These are phyloP conservation scores for Penaeus japonicus DNA, from an alignment of 1,140 invertebrate genomes.

Conservation along the genomic window DNA sequence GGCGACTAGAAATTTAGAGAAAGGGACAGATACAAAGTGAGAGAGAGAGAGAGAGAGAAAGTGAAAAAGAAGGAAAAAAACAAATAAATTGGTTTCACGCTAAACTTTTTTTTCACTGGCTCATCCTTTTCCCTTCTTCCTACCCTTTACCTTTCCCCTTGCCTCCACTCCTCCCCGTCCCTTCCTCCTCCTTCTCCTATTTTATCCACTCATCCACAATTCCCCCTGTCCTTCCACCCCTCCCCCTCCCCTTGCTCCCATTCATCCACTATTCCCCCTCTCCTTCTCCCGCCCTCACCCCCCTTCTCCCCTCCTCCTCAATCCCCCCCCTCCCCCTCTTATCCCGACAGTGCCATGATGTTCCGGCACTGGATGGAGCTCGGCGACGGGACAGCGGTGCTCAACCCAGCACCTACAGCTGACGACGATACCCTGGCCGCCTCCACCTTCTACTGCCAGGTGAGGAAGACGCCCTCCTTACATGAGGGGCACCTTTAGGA, in stretches of 20 bases:
- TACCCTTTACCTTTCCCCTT: not conserved
- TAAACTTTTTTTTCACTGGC: too few species aligned
- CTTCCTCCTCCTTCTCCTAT: not conserved
- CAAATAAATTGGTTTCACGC: too few species aligned
- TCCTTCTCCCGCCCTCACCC: too few species aligned
- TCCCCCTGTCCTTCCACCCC: not conserved
- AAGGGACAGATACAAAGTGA: too few species aligned
- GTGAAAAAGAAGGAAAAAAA: too few species aligned
- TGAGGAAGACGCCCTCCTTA: not conserved
- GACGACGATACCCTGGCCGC: conserved; percentile 43
- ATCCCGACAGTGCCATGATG: conserved; percentile 29
- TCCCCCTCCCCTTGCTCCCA: not conserved
- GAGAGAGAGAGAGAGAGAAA: too few species aligned
- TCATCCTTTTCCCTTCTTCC: too few species aligned
- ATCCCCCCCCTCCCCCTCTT: not conserved
- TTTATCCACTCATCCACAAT: not conserved
- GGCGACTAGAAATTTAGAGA: too few species aligned
- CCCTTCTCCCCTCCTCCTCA: too few species aligned
- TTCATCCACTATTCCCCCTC: too few species aligned
- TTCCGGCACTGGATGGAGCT: conserved; percentile 50
- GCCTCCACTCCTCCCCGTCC: not conserved
- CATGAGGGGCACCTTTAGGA: too few species aligned
- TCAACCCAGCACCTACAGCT: conserved; percentile 38
- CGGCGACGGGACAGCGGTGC: conserved; percentile 36
- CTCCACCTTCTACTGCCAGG: conserved; percentile 48